Evolutionary conservation across 2,888 invertebrate species (phyloP).

Genomic region (Aphodius sticticus): DNA sequence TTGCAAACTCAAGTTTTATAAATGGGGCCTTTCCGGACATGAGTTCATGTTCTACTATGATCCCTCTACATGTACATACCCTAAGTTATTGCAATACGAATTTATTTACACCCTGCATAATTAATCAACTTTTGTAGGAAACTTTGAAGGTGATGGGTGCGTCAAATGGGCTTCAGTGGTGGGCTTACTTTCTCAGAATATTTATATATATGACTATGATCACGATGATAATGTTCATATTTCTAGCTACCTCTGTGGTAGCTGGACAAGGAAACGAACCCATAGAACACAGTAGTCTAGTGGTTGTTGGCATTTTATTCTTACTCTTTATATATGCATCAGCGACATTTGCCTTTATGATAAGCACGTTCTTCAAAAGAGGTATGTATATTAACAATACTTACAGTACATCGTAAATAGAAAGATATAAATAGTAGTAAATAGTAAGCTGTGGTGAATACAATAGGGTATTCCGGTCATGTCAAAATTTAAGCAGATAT

Average conservation of each 20-base stretch:
- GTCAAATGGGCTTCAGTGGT: constrained; percentile 83
- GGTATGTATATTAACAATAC: background rate
- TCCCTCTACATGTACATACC: too few relatives aligned
- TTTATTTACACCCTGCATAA: background rate
- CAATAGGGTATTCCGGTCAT: too few relatives aligned
- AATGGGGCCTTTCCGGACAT: too few relatives aligned
- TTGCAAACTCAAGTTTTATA: too few relatives aligned
- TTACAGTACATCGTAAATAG: too few relatives aligned
- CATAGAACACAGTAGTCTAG: constrained; percentile 72
- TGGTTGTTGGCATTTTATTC: constrained; percentile 74
- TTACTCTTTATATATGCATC: constrained; percentile 73
- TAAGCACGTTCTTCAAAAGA: constrained; percentile 74
- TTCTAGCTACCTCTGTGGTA: constrained; percentile 60
- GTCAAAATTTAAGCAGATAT: too few relatives aligned
- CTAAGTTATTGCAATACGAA: too few relatives aligned
- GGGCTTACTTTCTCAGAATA: constrained; percentile 82
- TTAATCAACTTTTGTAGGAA: constrained; percentile 65
- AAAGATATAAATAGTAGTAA: too few relatives aligned
- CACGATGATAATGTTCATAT: constrained; percentile 63
- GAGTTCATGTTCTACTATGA: too few relatives aligned
- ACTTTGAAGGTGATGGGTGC: constrained; percentile 93
- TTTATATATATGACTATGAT: constrained; percentile 71
- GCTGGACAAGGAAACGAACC: constrained; percentile 64
- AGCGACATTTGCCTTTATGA: constrained; percentile 80
- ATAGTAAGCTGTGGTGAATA: too few relatives aligned